Percentiles rank a stretch among this genome's conserved stretches.
Conservation (phyloP, 2,797 vertebrate species). For the Syngnathus rostellatus region DNA sequence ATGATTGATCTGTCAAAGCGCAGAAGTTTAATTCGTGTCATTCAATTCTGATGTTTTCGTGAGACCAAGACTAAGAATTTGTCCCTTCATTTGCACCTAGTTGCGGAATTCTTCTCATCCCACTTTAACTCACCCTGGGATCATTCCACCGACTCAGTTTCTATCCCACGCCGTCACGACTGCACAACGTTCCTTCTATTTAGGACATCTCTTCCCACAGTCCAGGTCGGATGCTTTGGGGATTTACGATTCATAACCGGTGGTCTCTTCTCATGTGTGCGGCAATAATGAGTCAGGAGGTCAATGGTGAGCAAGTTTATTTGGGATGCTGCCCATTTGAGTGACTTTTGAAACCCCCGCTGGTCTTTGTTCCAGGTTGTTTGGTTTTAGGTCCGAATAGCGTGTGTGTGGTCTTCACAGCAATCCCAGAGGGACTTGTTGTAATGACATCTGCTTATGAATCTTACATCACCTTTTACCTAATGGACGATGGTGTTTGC, state of each 20-base stretch:
- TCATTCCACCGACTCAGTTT: constrained; percentile 48
- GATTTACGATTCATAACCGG: constrained; percentile 27
- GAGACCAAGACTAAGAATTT: constrained; percentile 4
- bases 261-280: constrained; percentile 12
- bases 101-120: constrained; percentile 46
- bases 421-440: constrained; percentile 26
- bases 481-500: constrained; percentile 17
- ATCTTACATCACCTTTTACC: constrained; percentile 27
- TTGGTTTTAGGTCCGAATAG: constrained; percentile 4
- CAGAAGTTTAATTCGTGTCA: not conserved
- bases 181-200: constrained; percentile 52
- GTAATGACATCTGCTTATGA: constrained; percentile 42
- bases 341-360: constrained; percentile 13
- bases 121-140: constrained; percentile 52
- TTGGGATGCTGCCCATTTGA: constrained; percentile 15
- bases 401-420: constrained; percentile 23
- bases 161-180: constrained; percentile 48
- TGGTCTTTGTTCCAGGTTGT: constrained; percentile 27
- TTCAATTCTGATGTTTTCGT: not conserved
- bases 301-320: constrained; percentile 22
- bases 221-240: constrained; percentile 19
- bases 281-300: constrained; percentile 10
- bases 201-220: constrained; percentile 33
- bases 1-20: constrained; percentile 10
- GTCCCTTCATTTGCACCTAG: constrained; percentile 18